Evolutionary conservation across 2,113 vertebrate species (phyloP).

Genomic region (Globicephala melas): DNA sequence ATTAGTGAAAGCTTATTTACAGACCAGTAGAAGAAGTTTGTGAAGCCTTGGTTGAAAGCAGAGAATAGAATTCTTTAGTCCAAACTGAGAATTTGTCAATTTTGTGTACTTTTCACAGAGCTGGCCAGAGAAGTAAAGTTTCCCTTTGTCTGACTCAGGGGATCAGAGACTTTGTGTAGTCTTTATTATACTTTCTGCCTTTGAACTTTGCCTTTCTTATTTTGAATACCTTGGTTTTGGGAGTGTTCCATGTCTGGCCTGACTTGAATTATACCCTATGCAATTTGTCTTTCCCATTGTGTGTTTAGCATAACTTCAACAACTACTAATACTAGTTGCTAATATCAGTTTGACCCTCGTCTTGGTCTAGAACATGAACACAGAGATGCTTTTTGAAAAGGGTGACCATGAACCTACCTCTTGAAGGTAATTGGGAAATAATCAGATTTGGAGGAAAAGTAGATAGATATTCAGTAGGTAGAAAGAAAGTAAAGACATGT

Average conservation of each 20-base stretch:
- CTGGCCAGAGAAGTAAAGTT: not conserved
- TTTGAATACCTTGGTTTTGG: not conserved
- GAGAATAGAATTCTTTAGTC: not conserved
- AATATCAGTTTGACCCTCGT: not conserved
- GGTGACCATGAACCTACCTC: not conserved
- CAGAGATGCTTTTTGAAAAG: not conserved
- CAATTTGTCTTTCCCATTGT: not conserved
- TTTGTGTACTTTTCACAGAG: not conserved
- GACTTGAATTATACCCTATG: not conserved
- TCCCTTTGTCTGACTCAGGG: not conserved
- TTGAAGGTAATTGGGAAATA: conserved; percentile 17
- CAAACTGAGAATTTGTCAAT: not conserved
- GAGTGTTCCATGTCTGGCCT: not conserved
- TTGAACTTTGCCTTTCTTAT: not conserved
- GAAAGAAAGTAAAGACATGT: conserved; percentile 9
- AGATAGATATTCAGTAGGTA: not conserved
- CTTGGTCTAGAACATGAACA: not conserved
- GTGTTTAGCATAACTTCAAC: not conserved
- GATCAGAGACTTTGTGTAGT: not conserved
- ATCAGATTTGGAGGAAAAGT: conserved; percentile 5
- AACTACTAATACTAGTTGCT: not conserved
- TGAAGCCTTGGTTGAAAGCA: not conserved
- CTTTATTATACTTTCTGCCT: not conserved
- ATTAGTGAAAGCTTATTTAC: not conserved
- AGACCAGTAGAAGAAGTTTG: not conserved